Evolutionary conservation across 2,797 vertebrate species (phyloP).

Genomic region (Amniataba percoides): DNA sequence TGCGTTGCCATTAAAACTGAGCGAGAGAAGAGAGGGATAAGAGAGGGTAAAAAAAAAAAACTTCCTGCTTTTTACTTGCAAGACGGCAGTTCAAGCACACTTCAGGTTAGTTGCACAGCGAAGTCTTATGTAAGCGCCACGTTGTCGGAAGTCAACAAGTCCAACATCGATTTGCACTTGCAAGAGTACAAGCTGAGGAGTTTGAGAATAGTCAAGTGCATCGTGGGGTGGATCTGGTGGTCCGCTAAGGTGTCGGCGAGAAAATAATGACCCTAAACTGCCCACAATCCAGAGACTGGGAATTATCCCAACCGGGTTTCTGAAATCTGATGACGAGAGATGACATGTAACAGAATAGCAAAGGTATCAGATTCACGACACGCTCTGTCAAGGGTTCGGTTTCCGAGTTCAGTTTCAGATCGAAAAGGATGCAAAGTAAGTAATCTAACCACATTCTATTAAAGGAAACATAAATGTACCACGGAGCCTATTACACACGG

Average conservation of each 20-base stretch:
- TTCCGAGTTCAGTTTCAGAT: constrained; percentile 43
- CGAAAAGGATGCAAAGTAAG: constrained; percentile 17
- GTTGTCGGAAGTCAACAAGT: constrained; percentile 66
- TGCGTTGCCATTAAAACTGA: constrained; percentile 17
- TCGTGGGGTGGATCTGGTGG: not conserved
- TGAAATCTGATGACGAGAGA: constrained; percentile 23
- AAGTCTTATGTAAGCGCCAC: constrained; percentile 58
- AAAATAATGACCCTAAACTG: constrained; percentile 8
- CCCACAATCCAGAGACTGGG: not conserved
- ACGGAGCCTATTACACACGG: constrained; percentile 6
- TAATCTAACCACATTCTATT: constrained; percentile 26
- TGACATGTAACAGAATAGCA: not conserved
- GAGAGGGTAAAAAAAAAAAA: constrained; percentile 9
- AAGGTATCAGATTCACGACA: constrained; percentile 11
- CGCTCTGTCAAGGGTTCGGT: constrained; percentile 26
- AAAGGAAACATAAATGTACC: constrained; percentile 19
- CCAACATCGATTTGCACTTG: constrained; percentile 65
- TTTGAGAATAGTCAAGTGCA: constrained; percentile 22
- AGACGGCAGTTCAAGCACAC: constrained; percentile 60
- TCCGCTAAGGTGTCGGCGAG: not conserved
- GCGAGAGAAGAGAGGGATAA: constrained; percentile 1
- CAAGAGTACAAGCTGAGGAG: constrained; percentile 42
- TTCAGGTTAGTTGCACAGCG: constrained; percentile 48
- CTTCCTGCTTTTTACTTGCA: constrained; percentile 52
- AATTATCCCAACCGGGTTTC: not conserved